Evolutionary conservation across 2,888 invertebrate species (phyloP).

Genomic region (Xestia c-nigrum): DNA sequence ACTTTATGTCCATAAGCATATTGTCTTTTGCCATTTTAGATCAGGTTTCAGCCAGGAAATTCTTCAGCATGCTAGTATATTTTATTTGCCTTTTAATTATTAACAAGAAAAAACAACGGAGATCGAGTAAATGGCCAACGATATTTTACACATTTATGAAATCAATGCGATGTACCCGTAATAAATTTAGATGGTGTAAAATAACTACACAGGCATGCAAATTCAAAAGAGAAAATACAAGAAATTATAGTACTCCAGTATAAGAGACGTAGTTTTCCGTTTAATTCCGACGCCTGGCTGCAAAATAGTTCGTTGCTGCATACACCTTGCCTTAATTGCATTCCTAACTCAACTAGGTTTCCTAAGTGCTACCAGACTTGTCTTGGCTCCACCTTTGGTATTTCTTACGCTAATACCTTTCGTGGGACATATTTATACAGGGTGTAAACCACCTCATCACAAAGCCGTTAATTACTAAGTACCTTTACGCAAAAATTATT

Average conservation of each 20-base stretch:
- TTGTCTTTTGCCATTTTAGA: no score
- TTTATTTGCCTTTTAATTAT: no score
- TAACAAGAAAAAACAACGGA: no score
- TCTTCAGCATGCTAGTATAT: no score
- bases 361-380: constrained; percentile 37
- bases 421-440: not conserved
- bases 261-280: not conserved
- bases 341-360: constrained; percentile 39
- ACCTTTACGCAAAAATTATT: no score
- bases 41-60: not conserved
- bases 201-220: not conserved
- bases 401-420: constrained; percentile 28
- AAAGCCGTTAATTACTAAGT: no score
- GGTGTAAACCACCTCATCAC: no score
- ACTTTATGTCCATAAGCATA: no score
- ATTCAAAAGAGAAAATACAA: not conserved
- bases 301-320: constrained; percentile 2
- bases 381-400: not conserved
- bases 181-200: no score
- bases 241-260: not conserved
- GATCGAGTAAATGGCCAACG: not conserved
- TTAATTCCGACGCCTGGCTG: constrained; percentile 4
- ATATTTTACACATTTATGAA: not conserved
- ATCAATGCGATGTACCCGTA: not conserved
- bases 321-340: constrained; percentile 47